These are phyloP conservation scores for Sylvia borin DNA, from an alignment of 2,797 vertebrate species.

Conservation along the genomic window DNA sequence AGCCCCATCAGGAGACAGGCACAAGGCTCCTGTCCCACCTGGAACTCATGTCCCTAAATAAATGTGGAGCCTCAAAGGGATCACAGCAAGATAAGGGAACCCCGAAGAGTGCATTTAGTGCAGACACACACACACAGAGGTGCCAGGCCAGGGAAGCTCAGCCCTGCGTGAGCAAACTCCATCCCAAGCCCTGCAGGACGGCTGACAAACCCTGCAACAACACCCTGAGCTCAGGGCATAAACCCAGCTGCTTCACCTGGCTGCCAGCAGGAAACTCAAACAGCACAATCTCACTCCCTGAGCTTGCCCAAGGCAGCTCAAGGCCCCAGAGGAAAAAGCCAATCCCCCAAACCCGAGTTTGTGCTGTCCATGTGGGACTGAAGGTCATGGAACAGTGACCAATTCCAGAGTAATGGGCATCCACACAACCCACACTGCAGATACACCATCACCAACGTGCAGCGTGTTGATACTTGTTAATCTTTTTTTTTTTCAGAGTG, in stretches of 20 bases:
- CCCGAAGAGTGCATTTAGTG: rapidly evolving
- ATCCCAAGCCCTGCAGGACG: not conserved
- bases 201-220: not conserved
- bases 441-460: rapidly evolving
- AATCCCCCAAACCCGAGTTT: not conserved
- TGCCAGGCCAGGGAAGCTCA: not conserved
- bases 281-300: rapidly evolving
- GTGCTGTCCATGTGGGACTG: not conserved
- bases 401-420: rapidly evolving
- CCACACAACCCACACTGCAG: not conserved
- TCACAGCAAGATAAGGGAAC: not conserved
- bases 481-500: not conserved
- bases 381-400: not conserved
- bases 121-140: not conserved
- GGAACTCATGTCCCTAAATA: not conserved
- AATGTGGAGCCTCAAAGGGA: not conserved
- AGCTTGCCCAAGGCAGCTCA: not conserved
- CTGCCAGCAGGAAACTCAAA: not conserved
- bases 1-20: rapidly evolving
- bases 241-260: not conserved
- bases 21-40: not conserved
- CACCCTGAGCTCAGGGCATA: not conserved
- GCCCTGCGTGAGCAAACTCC: not conserved
- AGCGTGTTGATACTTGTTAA: rapidly evolving
- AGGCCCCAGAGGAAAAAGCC: not conserved